Evolutionary conservation across 2,888 invertebrate species (phyloP).

Genomic region (Pherbina coryleti): DNA sequence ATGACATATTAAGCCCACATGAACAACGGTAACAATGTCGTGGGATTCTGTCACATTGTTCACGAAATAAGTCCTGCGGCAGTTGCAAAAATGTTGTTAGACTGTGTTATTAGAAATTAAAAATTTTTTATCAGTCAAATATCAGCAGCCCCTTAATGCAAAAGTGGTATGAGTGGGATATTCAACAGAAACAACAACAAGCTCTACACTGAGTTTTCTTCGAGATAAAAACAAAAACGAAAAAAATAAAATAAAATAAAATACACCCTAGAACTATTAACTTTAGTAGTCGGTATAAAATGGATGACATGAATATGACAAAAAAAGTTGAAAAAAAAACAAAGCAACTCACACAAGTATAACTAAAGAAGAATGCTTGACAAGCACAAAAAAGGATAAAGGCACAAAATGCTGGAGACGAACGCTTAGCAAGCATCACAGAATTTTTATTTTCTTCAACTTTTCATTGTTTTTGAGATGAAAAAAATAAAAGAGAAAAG

Average conservation of each 20-base stretch:
- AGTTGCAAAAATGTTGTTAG: too few species aligned
- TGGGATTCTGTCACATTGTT: too few species aligned
- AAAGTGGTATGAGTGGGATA: neutral
- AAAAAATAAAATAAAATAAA: neutral
- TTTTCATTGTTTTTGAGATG: slow-evolving; percentile 29
- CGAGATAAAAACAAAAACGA: slow-evolving; percentile 27
- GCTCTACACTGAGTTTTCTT: slow-evolving; percentile 28
- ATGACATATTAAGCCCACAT: too few species aligned
- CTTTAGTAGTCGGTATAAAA: slow-evolving; percentile 28
- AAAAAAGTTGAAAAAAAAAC: neutral
- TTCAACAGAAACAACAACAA: slow-evolving; percentile 33
- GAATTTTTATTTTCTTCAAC: slow-evolving; percentile 41
- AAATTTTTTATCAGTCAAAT: neutral
- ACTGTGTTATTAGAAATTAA: too few species aligned
- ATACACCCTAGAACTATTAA: slow-evolving; percentile 23
- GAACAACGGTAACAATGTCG: too few species aligned
- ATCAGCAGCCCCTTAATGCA: neutral
- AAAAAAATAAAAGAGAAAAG: neutral
- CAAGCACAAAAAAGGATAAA: slow-evolving; percentile 34
- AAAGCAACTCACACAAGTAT: neutral
- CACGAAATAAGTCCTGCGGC: too few species aligned
- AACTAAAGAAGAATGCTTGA: slow-evolving; percentile 34
- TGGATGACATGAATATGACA: neutral
- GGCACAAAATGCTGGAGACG: neutral
- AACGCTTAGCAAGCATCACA: slow-evolving; percentile 8